Evolutionary conservation across 2,113 vertebrate species (phyloP).

Genomic region (Corythornis cristatus): DNA sequence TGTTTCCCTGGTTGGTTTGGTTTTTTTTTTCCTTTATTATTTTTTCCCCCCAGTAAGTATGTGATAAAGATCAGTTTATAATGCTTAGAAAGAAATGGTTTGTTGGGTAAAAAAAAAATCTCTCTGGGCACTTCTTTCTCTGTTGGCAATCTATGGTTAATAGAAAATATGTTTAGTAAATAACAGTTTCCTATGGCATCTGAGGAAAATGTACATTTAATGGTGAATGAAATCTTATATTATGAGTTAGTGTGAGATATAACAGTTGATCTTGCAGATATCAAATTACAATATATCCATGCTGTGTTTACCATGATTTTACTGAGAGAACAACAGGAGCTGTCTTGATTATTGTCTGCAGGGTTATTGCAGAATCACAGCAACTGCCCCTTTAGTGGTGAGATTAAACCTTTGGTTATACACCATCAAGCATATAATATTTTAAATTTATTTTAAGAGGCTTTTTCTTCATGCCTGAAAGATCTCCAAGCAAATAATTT

Average conservation of each 20-base stretch:
- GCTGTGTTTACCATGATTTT: slow-evolving; percentile 79
- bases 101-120: slow-evolving; percentile 12
- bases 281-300: slow-evolving; percentile 76
- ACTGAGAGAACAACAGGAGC: slow-evolving; percentile 77
- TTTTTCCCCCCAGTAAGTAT: not conserved
- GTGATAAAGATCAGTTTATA: not conserved
- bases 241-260: slow-evolving; percentile 71
- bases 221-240: slow-evolving; percentile 74
- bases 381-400: slow-evolving; percentile 76
- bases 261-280: slow-evolving; percentile 75
- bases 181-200: slow-evolving; percentile 53
- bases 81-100: not conserved
- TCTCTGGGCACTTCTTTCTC: slow-evolving; percentile 34
- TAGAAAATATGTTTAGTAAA: slow-evolving; percentile 68
- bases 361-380: slow-evolving; percentile 78
- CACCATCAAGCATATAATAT: slow-evolving; percentile 82
- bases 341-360: slow-evolving; percentile 79
- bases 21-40: no score
- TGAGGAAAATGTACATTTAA: slow-evolving; percentile 72
- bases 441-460: slow-evolving; percentile 85
- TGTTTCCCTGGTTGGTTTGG: not conserved
- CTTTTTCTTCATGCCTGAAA: slow-evolving; percentile 82
- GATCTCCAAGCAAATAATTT: slow-evolving; percentile 79
- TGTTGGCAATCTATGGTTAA: slow-evolving; percentile 61
- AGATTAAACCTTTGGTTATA: slow-evolving; percentile 83